Percentiles rank a stretch among this genome's conserved stretches.
phyloP scores from a whole-genome alignment of 2,113 vertebrate species.

The Dendropsophus ebraccatus region DNA sequence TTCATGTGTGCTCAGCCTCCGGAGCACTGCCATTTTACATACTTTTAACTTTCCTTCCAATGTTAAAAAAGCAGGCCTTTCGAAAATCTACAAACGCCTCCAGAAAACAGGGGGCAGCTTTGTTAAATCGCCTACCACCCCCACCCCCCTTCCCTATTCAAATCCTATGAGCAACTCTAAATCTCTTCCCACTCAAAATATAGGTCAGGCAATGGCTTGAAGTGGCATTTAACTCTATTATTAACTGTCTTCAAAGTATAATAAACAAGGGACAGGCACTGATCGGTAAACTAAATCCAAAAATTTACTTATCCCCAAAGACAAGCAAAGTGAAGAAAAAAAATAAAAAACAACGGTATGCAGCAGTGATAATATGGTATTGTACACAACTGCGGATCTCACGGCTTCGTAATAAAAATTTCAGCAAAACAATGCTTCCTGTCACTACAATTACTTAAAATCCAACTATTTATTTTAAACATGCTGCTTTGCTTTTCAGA shows the following conservation, averaged over 20 bases:
- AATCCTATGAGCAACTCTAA: slow-evolving; percentile 12
- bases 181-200: slow-evolving; percentile 41
- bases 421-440: slow-evolving; percentile 53
- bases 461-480: not conserved
- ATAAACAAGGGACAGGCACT: not conserved
- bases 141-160: not conserved
- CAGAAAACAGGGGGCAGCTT: slow-evolving; percentile 16
- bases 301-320: slow-evolving; percentile 3
- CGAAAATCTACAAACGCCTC: not conserved
- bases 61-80: slow-evolving; percentile 19
- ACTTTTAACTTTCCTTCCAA: not conserved
- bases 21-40: not conserved
- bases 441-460: slow-evolving; percentile 43
- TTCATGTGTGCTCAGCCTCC: not conserved
- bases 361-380: slow-evolving; percentile 17
- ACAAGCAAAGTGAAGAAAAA: not conserved
- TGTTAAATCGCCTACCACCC: slow-evolving; percentile 33
- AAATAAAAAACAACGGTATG: too few relatives aligned
- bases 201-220: slow-evolving; percentile 37
- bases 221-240: slow-evolving; percentile 9
- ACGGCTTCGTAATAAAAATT: slow-evolving; percentile 28
- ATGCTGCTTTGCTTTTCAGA: slow-evolving; percentile 16
- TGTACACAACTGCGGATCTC: not conserved
- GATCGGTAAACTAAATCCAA: not conserved
- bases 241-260: not conserved